Percentiles rank a stretch among this genome's conserved stretches.
phyloP scores from a whole-genome alignment of 2,888 invertebrate species.

The Lordiphosa andalusiaca region DNA sequence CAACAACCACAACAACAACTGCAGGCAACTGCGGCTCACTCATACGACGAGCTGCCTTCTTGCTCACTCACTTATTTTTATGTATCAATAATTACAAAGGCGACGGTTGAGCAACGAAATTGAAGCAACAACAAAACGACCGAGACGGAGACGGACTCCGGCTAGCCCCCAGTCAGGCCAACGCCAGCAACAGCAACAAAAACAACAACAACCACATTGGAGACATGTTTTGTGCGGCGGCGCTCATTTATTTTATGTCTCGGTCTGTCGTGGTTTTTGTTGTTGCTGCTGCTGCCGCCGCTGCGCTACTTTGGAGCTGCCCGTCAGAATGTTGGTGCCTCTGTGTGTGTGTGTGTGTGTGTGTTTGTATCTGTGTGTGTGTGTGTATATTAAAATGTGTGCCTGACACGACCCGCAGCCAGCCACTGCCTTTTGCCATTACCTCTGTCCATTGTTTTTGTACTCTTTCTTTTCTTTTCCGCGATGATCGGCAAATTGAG shows the following conservation, averaged over 20 bases:
- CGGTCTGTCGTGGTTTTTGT: slow-evolving; percentile 37
- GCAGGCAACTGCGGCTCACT: slow-evolving; percentile 20
- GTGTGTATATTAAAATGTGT: slow-evolving; percentile 51
- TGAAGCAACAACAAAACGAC: slow-evolving; percentile 39
- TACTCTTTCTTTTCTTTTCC: slow-evolving; percentile 23
- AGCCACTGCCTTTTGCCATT: slow-evolving; percentile 27
- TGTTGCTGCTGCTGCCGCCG: slow-evolving; percentile 37
- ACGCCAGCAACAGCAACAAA: slow-evolving; percentile 18
- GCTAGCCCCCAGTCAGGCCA: slow-evolving; percentile 36
- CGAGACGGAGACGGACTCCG: slow-evolving; percentile 17
- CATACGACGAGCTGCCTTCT: slow-evolving; percentile 11
- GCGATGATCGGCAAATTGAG: slow-evolving; percentile 18
- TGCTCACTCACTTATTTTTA: slow-evolving; percentile 34
- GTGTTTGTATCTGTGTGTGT: slow-evolving; percentile 21
- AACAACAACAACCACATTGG: slow-evolving; percentile 44
- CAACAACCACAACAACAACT: slow-evolving; percentile 10
- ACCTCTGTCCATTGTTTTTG: slow-evolving; percentile 36
- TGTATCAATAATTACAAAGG: slow-evolving; percentile 68
- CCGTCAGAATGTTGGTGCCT: slow-evolving; percentile 19
- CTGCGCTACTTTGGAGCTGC: slow-evolving; percentile 49
- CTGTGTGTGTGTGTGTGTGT: slow-evolving; percentile 2
- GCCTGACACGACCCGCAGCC: slow-evolving; percentile 65
- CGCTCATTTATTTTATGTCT: slow-evolving; percentile 72
- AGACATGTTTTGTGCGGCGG: slow-evolving; percentile 71
- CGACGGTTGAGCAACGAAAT: slow-evolving; percentile 51